Base-by-base conservation (phyloP, 2,888 invertebrate genomes). In the Ichneumoninae sp. region DNA sequence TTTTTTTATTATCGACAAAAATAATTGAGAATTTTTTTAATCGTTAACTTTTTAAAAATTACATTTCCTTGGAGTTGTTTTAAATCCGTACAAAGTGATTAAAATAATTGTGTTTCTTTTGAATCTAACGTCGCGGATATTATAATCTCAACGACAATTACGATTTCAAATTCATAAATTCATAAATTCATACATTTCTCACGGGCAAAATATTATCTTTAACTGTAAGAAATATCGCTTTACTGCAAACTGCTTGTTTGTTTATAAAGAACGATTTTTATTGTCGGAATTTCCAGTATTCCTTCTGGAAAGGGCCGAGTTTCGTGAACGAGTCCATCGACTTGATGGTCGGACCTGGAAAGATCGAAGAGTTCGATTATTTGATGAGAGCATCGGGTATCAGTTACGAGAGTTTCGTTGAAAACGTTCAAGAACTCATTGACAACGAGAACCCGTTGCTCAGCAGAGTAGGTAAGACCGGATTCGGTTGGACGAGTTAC, bases 341-440 rank as follows among this genome's bases (percentile, higher is more conserved):
- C 69, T 92, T 96, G 1, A 96, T 96, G 96, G 95, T 96, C 0
- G 93, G 95, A 10, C 96, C 96, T 0, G 91, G 94, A 4, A 93
- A 94, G 47, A 89, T 94, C 54, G 73, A 74, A 0, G 93, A 94
- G 0, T 95, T 96, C 86, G 90, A 94, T 90, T 93, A 94, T 54
- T 89, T 94, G 0, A 92, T 95, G 73, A 90, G 93, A 1, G 69
- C 90, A 0, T 90, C 92, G 68, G 92, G 93, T 0, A 92, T 96
- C 3, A 85, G 94, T 36, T 92, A 91, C 33, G 90, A 94, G 82
- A 88, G 95, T 0, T 92, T 94, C 70, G 95, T 96, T 75, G 91
- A 95, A 0, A 94, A 97, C 92, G 95, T 97, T 0, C 96, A 96
- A 93, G 91, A 93, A 94, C 89, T 91, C 30, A 89, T 92, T 36